A percentile compares a stretch with the other conserved stretches of the same genome.
phyloP scores from a whole-genome alignment of 2,113 vertebrate species.

The Thinocorus orbignyianus region DNA sequence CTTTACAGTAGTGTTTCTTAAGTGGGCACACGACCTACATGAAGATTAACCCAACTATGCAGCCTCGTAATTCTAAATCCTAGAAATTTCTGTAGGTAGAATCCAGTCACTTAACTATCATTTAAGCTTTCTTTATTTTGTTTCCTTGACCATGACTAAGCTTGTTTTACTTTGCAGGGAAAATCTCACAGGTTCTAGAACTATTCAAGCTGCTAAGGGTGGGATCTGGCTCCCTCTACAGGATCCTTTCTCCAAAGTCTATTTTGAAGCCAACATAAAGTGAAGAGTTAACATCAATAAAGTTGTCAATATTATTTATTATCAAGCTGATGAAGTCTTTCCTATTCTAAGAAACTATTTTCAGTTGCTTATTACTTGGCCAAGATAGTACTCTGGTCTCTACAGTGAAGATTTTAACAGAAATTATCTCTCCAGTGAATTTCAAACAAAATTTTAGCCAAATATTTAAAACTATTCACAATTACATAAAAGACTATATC shows the following conservation, averaged over 20 bases:
- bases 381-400: neutral
- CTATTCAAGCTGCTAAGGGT: too few relatives aligned
- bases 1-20: neutral
- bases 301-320: neutral
- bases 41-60: neutral
- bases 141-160: neutral
- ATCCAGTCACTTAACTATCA: neutral
- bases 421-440: neutral
- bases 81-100: neutral
- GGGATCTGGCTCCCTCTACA: neutral
- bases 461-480: neutral
- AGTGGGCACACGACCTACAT: neutral
- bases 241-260: neutral
- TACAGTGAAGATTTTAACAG: neutral
- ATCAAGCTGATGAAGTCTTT: neutral
- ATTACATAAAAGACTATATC: neutral
- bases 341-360: neutral
- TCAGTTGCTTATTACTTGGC: neutral
- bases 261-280: accelerated
- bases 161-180: neutral
- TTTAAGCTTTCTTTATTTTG: neutral
- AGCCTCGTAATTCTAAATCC: neutral
- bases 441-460: neutral
- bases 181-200: neutral
- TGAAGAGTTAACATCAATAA: neutral